Evolutionary conservation across 2,797 vertebrate genomes (phyloP).

Genomic region (Hippocampus kuda): DNA sequence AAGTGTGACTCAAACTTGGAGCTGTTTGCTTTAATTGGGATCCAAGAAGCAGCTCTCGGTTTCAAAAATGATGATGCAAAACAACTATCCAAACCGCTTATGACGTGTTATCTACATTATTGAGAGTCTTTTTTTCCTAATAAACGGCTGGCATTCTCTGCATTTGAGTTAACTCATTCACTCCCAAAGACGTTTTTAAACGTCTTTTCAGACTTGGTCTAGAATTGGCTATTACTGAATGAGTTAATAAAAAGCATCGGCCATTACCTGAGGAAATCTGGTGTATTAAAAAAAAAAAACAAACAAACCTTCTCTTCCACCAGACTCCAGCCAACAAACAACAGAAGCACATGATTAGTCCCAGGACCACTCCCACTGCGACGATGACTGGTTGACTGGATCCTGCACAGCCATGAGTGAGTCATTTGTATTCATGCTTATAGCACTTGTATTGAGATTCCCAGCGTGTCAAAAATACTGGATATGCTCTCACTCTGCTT

Average conservation of each 20-base stretch:
- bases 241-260: neutral
- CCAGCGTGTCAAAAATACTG: neutral
- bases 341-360: conserved; percentile 64
- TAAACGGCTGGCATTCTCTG: neutral
- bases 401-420: conserved; percentile 43
- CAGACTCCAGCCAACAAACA: conserved; percentile 71
- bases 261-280: neutral
- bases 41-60: too few relatives aligned
- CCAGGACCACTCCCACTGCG: conserved; percentile 68
- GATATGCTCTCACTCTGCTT: conserved; percentile 44
- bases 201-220: too few relatives aligned
- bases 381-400: conserved; percentile 64
- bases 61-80: too few relatives aligned
- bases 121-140: neutral
- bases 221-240: neutral
- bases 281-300: too few relatives aligned
- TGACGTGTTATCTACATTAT: neutral
- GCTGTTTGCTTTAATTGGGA: too few relatives aligned
- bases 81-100: neutral
- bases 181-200: too few relatives aligned
- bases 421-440: neutral
- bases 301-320: conserved; percentile 70
- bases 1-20: too few relatives aligned
- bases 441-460: too few relatives aligned
- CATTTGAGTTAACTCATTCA: neutral